phyloP scores from a whole-genome alignment of 2,888 invertebrate species.

The Andricus curvator region DNA sequence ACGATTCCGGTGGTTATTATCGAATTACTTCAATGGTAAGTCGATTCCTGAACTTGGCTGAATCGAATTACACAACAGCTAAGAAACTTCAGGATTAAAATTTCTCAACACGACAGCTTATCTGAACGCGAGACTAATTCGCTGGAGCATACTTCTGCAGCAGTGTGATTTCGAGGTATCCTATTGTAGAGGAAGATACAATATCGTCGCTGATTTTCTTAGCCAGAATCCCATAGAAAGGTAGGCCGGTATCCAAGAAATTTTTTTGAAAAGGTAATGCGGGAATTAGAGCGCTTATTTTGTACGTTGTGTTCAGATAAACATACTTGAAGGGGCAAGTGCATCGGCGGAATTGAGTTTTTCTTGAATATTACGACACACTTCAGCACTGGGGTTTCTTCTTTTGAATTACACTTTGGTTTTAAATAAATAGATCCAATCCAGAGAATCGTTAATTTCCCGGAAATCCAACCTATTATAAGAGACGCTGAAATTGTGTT shows the following conservation, averaged over 20 bases:
- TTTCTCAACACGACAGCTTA: constrained; percentile 7
- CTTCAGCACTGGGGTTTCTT: background rate
- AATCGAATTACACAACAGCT: constrained; percentile 44
- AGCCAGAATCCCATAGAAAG: background rate
- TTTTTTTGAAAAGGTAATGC: background rate
- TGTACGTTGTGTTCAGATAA: background rate
- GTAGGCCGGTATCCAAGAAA: background rate
- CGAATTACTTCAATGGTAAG: constrained; percentile 57
- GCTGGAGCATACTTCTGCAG: constrained; percentile 35
- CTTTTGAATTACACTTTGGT: background rate
- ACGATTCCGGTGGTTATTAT: background rate
- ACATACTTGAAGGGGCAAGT: background rate
- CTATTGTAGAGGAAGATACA: background rate
- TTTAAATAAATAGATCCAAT: background rate
- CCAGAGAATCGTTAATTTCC: too few species aligned
- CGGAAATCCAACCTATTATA: too few species aligned
- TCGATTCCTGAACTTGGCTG: constrained; percentile 48
- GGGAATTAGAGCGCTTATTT: background rate
- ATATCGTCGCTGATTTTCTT: background rate
- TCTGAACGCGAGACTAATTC: background rate
- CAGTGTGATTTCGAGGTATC: constrained; percentile 23
- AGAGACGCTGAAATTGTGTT: too few species aligned
- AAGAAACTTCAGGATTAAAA: constrained; percentile 54
- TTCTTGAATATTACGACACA: background rate
- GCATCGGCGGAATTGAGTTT: background rate